These are phyloP conservation scores for Trichosurus vulpecula DNA, from an alignment of 2,797 vertebrate genomes.

Conservation along the genomic window DNA sequence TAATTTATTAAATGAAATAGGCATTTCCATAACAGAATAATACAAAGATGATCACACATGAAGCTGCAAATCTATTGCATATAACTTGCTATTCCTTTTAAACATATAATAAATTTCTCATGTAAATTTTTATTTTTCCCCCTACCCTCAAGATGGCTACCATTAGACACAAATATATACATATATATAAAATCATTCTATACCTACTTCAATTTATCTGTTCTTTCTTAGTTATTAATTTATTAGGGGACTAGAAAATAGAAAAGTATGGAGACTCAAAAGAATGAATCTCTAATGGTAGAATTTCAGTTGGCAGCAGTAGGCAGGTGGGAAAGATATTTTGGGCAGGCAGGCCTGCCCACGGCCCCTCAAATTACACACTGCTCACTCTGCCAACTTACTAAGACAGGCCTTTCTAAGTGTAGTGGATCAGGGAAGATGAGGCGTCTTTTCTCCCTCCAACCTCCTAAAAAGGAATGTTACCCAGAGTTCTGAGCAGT, in stretches of 20 bases:
- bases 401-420: not conserved
- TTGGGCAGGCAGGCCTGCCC: not conserved
- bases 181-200: not conserved
- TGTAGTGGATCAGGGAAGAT: not conserved
- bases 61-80: not conserved
- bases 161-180: not conserved
- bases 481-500: not conserved
- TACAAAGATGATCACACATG: not conserved
- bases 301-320: not conserved
- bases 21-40: not conserved
- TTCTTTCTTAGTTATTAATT: not conserved
- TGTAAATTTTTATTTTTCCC: not conserved
- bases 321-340: slow-evolving; percentile 1
- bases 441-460: not conserved
- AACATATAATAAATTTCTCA: not conserved
- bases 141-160: not conserved
- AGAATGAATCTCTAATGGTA: not conserved
- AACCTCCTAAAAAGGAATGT: not conserved
- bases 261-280: not conserved
- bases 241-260: not conserved
- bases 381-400: not conserved
- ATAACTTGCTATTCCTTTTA: not conserved
- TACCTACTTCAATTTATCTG: not conserved
- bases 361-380: not conserved
- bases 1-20: not conserved